phyloP scores from a whole-genome alignment of 2,797 vertebrate genomes.

The Cyprinella venusta region DNA sequence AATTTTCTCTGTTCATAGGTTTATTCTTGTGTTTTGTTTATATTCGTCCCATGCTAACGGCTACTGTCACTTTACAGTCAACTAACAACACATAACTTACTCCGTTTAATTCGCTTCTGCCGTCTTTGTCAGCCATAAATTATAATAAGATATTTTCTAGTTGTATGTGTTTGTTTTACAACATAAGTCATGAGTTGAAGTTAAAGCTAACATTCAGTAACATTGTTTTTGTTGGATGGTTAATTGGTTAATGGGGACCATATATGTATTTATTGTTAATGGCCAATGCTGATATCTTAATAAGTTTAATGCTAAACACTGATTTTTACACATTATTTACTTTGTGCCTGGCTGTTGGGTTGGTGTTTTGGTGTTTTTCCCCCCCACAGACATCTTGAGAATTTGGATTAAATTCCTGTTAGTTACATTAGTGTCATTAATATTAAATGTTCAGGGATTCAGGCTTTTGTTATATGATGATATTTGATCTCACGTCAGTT shows the following conservation, averaged over 20 bases:
- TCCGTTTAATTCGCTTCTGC: neutral
- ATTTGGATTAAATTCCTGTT: neutral
- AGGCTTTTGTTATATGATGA: neutral
- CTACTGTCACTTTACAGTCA: neutral
- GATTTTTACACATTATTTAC: neutral
- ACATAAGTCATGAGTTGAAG: neutral
- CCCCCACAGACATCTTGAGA: neutral
- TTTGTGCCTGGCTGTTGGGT: neutral
- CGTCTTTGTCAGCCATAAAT: neutral
- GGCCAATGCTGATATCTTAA: neutral
- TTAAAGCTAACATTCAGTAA: neutral
- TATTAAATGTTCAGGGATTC: neutral
- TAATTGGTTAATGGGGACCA: too few relatives aligned
- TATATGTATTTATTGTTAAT: too few relatives aligned
- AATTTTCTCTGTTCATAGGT: neutral
- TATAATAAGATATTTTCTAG: neutral
- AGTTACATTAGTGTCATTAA: neutral
- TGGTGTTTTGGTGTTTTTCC: neutral
- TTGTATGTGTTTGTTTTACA: neutral
- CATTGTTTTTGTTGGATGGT: too few relatives aligned
- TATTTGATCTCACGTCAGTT: conserved; percentile 16
- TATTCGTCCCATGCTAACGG: neutral
- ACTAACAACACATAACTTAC: neutral
- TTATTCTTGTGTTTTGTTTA: neutral
- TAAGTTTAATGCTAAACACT: neutral